These are phyloP conservation scores for Thera britannica DNA, from an alignment of 2,888 invertebrate species.

Conservation along the genomic window DNA sequence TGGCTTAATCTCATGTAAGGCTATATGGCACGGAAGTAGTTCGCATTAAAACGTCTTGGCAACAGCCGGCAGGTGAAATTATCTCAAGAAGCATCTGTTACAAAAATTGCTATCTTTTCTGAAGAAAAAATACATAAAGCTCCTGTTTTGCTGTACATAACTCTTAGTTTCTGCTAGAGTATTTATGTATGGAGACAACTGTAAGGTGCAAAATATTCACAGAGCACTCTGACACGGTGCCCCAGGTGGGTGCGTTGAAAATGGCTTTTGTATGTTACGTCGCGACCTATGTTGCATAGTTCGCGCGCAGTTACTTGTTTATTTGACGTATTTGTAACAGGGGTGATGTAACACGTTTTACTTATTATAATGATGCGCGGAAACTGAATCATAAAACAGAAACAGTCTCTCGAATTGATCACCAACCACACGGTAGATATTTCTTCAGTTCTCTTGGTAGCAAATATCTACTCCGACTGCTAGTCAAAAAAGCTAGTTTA, in stretches of 20 bases:
- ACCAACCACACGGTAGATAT: too few species aligned
- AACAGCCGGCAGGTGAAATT: constrained; percentile 56
- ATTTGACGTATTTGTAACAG: constrained; percentile 18
- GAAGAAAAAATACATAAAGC: not conserved
- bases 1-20: constrained; percentile 82
- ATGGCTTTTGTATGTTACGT: constrained; percentile 70
- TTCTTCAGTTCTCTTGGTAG: too few species aligned
- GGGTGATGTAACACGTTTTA: constrained; percentile 4
- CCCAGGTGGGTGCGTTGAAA: constrained; percentile 66
- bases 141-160: constrained; percentile 8
- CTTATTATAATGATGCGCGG: too few species aligned
- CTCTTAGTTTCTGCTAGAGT: constrained; percentile 14
- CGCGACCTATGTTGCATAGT: constrained; percentile 47
- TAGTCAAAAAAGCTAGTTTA: not conserved
- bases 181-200: constrained; percentile 32
- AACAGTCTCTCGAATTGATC: not conserved
- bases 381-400: too few species aligned
- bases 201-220: constrained; percentile 42
- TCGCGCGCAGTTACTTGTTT: constrained; percentile 40
- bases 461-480: too few species aligned
- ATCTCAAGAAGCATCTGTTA: constrained; percentile 42
- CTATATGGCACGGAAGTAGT: constrained; percentile 71
- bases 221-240: constrained; percentile 45
- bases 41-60: constrained; percentile 67
- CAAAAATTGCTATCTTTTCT: not conserved